Base-by-base conservation (phyloP, 92 coral and sea anemone genomes). In the Montipora capitata region DNA sequence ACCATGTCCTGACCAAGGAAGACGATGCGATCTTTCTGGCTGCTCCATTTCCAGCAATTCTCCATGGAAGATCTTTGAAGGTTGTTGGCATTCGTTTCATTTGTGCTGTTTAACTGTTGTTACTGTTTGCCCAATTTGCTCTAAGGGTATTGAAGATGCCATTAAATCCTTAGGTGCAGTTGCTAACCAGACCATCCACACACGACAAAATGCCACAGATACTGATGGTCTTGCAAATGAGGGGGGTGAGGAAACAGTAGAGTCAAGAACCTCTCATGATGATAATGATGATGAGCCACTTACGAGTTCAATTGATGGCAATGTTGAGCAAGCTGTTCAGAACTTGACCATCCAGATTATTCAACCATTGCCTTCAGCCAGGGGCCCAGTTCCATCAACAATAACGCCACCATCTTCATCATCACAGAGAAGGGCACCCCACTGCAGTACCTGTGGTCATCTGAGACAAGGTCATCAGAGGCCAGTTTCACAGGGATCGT, bases 91-190 rank as follows among this genome's bases (percentile, higher is more conserved):
- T 27, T 27, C 35, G 35, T 27, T 79, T 8, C 93, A 90, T 73
- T 18, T 61, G 7, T 7, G 18, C 7, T 52, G 63, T 27, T 27
- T 27, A 27, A 27, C 35, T 27, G 35, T 27, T 27, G 35, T 27
- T 27, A 27, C 35, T 27, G 35, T 48, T 59, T 89, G 93, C 41
- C 64, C 67, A 12, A 83, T 89, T 73, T 89, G 89, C 74, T 40
- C 74, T 69, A 43, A 65, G 3, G 84, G 87, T 7, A 59, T 89
- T 38, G 76, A 76, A 62, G 15, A 10, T 74, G 92, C 80, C 4
- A 17, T 88, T 35, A 7, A 11, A 27, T 27, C 35, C 35, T 27
- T 27, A 27, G 35, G 35, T 27, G 35, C 35, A 27, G 35, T 27
- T 9, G 89, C 89, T 16, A 89, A 89, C 68, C 43, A 7, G 8